Conservation (phyloP, 2,113 vertebrate species). For the Mormyrus iriodes region DNA sequence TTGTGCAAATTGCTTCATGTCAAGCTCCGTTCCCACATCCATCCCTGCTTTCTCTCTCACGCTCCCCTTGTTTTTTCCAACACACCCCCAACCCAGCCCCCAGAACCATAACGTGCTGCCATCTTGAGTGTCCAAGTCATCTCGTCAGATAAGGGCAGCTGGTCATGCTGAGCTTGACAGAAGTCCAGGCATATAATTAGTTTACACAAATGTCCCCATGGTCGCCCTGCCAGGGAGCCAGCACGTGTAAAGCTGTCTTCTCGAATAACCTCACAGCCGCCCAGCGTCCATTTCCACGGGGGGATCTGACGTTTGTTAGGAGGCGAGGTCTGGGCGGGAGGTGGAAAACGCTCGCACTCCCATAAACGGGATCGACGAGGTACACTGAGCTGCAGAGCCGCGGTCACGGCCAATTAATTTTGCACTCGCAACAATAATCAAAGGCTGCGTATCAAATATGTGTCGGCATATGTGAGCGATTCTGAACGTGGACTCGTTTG, state of each 20-base stretch:
- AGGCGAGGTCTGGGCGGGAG: not conserved
- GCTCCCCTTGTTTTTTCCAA: not conserved
- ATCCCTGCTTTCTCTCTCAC: not conserved
- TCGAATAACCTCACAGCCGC: not conserved
- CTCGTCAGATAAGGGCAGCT: conserved; percentile 16
- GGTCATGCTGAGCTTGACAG: conserved; percentile 25
- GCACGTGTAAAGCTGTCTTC: not conserved
- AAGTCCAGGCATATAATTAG: conserved; percentile 17
- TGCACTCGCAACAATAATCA: not conserved
- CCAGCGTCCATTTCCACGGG: not conserved
- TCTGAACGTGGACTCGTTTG: not conserved
- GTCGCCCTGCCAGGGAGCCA: conserved; percentile 1
- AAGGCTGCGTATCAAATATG: not conserved
- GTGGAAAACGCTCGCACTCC: not conserved
- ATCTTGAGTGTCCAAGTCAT: conserved; percentile 4
- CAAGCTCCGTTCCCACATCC: not conserved
- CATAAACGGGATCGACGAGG: not conserved
- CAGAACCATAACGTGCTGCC: not conserved
- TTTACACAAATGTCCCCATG: conserved; percentile 20
- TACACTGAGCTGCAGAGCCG: too few relatives aligned
- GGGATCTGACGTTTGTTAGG: not conserved
- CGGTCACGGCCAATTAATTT: not conserved
- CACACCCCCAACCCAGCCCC: not conserved
- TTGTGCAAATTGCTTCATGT: not conserved
- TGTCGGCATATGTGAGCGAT: not conserved